A percentile compares a stretch with the other conserved stretches of the same genome.
These are phyloP conservation scores for Apogon hyalosoma DNA, from an alignment of 2,797 vertebrate genomes.

Conservation along the genomic window DNA sequence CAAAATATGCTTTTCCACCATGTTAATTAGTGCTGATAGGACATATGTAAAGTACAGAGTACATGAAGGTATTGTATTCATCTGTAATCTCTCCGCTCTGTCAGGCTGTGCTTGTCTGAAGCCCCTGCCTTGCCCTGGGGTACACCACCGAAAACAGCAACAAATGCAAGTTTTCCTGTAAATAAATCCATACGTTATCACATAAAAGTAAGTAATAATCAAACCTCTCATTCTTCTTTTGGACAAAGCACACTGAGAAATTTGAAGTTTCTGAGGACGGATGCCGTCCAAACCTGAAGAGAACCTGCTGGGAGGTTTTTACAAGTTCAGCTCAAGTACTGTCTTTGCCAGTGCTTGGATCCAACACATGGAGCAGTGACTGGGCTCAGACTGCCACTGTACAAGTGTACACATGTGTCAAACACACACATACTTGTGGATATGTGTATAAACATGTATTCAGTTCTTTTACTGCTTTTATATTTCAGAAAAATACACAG, in stretches of 20 bases:
- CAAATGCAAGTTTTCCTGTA: constrained; percentile 2
- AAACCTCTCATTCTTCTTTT: constrained; percentile 39
- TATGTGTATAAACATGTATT: background rate
- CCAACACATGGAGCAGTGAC: too few relatives aligned
- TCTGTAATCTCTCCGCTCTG: too few relatives aligned
- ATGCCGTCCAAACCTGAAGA: constrained; percentile 60
- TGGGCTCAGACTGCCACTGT: constrained; percentile 55
- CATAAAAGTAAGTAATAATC: constrained; percentile 36
- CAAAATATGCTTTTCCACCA: too few relatives aligned
- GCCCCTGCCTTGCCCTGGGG: constrained; percentile 1
- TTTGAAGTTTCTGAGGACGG: constrained; percentile 45
- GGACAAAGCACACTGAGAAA: constrained; percentile 33
- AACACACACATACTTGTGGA: constrained; percentile 26
- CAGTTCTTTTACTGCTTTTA: constrained; percentile 6
- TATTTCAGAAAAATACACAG: constrained; percentile 3
- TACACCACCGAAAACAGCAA: background rate
- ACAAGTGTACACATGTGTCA: constrained; percentile 36
- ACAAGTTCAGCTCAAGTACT: constrained; percentile 66
- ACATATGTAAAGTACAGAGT: too few relatives aligned
- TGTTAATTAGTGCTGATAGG: too few relatives aligned
- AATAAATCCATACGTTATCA: constrained; percentile 33
- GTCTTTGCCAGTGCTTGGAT: constrained; percentile 65
- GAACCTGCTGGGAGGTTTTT: constrained; percentile 66
- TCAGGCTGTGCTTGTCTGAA: background rate
- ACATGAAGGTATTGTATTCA: too few relatives aligned